phyloP scores from a whole-genome alignment of 2,113 vertebrate genomes.

The Ageneiosus marmoratus region DNA sequence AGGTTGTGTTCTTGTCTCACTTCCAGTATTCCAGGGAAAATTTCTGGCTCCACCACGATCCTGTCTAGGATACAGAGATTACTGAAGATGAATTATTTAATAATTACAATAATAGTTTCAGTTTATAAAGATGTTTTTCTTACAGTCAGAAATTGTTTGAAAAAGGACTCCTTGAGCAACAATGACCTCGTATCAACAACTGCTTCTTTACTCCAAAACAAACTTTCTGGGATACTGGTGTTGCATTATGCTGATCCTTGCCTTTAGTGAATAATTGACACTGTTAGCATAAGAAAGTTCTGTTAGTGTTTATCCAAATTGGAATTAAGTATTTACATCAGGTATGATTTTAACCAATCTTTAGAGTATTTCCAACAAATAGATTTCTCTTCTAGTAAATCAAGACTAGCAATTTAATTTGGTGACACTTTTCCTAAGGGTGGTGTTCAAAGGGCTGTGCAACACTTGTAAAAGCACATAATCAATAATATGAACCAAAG shows the following conservation, averaged over 20 bases:
- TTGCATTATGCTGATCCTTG: background rate
- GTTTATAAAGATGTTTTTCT: background rate
- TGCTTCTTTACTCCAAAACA: background rate
- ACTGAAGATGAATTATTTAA: background rate
- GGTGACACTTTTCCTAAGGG: background rate
- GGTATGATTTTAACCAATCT: background rate
- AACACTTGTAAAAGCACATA: background rate
- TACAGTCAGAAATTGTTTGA: background rate
- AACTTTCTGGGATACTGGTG: background rate
- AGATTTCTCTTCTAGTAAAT: background rate
- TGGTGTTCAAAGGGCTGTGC: background rate
- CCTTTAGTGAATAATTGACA: background rate
- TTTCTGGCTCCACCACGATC: background rate
- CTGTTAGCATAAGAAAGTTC: background rate
- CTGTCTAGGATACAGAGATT: background rate
- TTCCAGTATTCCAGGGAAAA: background rate
- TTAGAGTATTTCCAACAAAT: background rate
- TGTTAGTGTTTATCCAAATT: background rate
- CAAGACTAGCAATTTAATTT: background rate
- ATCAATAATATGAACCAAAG: background rate
- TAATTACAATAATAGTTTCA: background rate
- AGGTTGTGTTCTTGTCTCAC: background rate
- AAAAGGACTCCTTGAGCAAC: background rate
- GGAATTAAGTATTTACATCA: background rate
- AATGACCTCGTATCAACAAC: background rate